Base-by-base conservation (phyloP, 2,797 vertebrate species). In the Sibirionetta formosa region DNA sequence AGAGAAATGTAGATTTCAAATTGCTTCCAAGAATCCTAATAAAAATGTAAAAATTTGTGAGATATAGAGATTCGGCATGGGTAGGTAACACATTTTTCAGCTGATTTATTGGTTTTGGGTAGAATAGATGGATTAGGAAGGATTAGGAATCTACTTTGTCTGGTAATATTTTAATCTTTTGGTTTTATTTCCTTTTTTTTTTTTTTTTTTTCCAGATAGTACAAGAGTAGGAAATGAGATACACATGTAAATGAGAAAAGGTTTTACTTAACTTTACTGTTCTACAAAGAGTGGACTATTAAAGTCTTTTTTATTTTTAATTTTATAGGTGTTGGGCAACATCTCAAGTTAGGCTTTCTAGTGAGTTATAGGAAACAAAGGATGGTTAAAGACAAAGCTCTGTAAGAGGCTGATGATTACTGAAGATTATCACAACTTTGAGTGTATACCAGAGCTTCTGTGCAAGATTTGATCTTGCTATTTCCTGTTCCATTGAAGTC, bases 71-170 rank as follows among this genome's bases (percentile, higher is more conserved):
- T 53, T 8, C 23, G 57, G 11, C 18, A 18, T 75, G 40, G 9
- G 14, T 44, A 3, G 35, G 13, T 53, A 80, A 60, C 19, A n/a
- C 0, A 0, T 15, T 57, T 71, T 83, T 76, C 3, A 50, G 48
- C 5, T 48, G 15, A 24, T 85, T 63, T 73, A 66, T 26, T 85
- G 14, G 10, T 83, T 87, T 70, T 61, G 31, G 8, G 13, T 70
- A 19, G 23, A 89, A 53, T 17, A 46, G 44, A 44, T 60, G 38
- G 4, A 19, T 87, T 68, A 36, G 48, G 63, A 80, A 58, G 38
- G 4, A 19, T 87, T 68, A 36, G 48, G 63, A 80, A 58, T 1
- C 0, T 72, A 76, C 13, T 61, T 15, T 50, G 7, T 40, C 31
- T 56, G 69, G 16, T 53, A 72, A 17, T 84, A 56, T 70, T 91